phyloP scores from a whole-genome alignment of 2,113 vertebrate species.

The Clarias batrachus region DNA sequence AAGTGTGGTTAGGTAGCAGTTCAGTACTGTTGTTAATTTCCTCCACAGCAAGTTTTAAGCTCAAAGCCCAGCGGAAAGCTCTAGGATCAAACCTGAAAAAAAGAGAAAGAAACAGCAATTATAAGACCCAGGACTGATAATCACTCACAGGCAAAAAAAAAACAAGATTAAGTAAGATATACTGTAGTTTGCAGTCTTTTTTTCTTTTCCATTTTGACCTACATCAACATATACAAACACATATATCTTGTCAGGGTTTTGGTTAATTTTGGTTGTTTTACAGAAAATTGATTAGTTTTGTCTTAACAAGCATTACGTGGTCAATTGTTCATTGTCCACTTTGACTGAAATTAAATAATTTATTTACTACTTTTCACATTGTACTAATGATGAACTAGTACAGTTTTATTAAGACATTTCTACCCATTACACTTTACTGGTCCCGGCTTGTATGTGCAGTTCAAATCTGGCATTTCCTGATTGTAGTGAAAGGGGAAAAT shows the following conservation, averaged over 20 bases:
- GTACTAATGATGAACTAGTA: neutral
- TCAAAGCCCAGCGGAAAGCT: constrained; percentile 56
- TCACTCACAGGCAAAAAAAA: neutral
- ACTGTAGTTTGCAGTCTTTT: neutral
- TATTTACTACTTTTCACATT: neutral
- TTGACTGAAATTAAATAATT: neutral
- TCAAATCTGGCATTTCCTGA: constrained; percentile 53
- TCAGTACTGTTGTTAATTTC: constrained; percentile 53
- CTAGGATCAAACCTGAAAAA: constrained; percentile 53
- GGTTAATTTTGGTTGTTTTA: no score
- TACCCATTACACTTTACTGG: constrained; percentile 55
- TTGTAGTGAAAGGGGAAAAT: constrained; percentile 60
- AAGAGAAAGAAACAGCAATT: neutral
- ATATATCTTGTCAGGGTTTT: no score
- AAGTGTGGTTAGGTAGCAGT: constrained; percentile 49
- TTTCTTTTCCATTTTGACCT: neutral
- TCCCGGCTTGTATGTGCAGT: constrained; percentile 50
- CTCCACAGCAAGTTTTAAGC: constrained; percentile 56
- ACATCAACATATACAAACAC: no score
- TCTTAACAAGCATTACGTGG: neutral
- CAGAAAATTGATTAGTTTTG: neutral
- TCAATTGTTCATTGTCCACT: neutral
- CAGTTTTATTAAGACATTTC: neutral
- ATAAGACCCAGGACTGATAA: neutral
- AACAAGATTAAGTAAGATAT: neutral